Percentiles rank a stretch among this genome's conserved stretches.
Conservation (phyloP, 2,888 invertebrate species). For the Ichneumoninae sp. region DNA sequence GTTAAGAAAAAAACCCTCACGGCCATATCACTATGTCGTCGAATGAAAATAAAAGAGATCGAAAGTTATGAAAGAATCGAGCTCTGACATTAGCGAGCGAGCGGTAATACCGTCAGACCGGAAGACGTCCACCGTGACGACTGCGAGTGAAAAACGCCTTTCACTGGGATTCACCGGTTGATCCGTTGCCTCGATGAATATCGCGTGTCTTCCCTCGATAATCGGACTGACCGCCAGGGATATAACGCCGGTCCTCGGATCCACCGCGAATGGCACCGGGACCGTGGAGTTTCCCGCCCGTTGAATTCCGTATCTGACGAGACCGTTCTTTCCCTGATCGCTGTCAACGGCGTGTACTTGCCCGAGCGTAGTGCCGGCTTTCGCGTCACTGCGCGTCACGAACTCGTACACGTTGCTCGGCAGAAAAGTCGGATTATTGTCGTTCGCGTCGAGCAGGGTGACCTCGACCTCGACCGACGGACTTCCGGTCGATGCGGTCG, state of each 20-base stretch:
- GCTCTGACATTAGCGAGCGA: background rate
- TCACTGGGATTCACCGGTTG: conserved; percentile 94
- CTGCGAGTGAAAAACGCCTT: conserved; percentile 91
- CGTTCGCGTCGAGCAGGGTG: conserved; percentile 94
- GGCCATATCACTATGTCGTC: too few relatives aligned
- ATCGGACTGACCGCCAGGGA: conserved; percentile 88
- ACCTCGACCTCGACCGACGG: conserved; percentile 92
- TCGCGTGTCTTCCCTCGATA: conserved; percentile 90
- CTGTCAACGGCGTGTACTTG: conserved; percentile 93
- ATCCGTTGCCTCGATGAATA: conserved; percentile 94
- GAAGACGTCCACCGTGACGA: conserved; percentile 92
- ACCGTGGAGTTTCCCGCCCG: conserved; percentile 88
- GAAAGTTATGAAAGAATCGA: conserved; percentile 19
- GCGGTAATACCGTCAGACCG: conserved; percentile 82
- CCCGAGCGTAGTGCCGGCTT: conserved; percentile 90
- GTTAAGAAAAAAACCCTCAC: too few relatives aligned
- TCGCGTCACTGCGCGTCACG: conserved; percentile 88
- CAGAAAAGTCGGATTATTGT: conserved; percentile 94
- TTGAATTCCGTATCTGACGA: conserved; percentile 91
- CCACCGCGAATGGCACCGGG: conserved; percentile 89
- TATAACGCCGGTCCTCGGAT: conserved; percentile 89
- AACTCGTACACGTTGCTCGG: conserved; percentile 94
- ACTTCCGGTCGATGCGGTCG: conserved; percentile 82
- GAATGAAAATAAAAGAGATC: conserved; percentile 29
- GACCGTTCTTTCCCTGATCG: conserved; percentile 91